phyloP scores from a whole-genome alignment of 2,113 vertebrate genomes.

The Furnarius figulus region DNA sequence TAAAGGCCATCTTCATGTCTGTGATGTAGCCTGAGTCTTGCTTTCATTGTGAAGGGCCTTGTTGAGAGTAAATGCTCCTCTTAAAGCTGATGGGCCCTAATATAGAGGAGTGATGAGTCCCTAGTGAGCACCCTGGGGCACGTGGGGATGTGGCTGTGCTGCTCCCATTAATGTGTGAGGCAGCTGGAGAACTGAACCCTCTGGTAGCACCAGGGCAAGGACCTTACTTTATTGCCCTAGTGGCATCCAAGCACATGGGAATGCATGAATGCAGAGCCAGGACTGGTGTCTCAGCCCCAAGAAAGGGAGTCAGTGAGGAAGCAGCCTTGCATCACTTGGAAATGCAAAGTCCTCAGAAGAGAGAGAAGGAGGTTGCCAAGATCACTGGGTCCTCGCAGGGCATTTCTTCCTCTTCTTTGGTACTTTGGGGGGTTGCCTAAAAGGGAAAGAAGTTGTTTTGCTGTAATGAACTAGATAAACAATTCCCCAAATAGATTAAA shows the following conservation, averaged over 20 bases:
- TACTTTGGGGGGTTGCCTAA: slow-evolving; percentile 7
- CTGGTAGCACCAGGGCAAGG: background rate
- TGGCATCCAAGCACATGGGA: accelerated
- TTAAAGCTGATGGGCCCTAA: background rate
- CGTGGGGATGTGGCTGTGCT: accelerated
- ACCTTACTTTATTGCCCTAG: background rate
- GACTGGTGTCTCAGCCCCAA: background rate
- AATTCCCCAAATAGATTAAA: slow-evolving; percentile 88
- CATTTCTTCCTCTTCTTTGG: background rate
- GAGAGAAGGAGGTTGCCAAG: background rate
- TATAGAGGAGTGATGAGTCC: background rate
- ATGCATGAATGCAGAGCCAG: background rate
- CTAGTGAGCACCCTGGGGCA: accelerated
- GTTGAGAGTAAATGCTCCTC: background rate
- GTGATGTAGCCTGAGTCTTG: background rate
- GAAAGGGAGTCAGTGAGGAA: background rate
- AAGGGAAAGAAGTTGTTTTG: slow-evolving; percentile 73
- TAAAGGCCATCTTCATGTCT: background rate
- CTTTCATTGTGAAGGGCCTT: background rate
- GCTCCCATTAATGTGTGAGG: accelerated
- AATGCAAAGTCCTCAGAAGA: background rate
- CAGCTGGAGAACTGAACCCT: background rate
- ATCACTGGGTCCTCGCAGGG: background rate
- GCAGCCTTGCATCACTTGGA: background rate
- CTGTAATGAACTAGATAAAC: slow-evolving; percentile 84